Base-by-base conservation (phyloP, 1,140 invertebrate genomes). In the Tenebrio molitor region DNA sequence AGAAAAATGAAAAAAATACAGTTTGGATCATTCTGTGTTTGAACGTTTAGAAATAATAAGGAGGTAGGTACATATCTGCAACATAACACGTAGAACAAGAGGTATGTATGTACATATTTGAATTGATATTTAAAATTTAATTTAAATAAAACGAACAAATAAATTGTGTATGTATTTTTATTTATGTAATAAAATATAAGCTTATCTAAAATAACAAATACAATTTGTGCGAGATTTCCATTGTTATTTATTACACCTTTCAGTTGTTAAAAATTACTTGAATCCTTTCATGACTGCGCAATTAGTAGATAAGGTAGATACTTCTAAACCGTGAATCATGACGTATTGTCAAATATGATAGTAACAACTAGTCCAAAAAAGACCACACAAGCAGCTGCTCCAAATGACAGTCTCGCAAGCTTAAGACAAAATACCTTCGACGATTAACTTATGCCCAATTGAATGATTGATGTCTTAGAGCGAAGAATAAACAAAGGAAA, bases 371-470 rank as follows among this genome's bases (percentile, higher is more conserved):
- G 29, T 64, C 25, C 42, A 66, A 36, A 66, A 29, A n/a, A 7
- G 36, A 66, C 36, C 64, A 42, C 64, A 21, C 36, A 66, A 25
- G 15, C 12, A 15, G 23, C 1, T 29, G 23, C n/a, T 58, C 50
- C 23, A 58, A 58, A 29, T 8, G 23, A 58, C 50, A 25, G 50
- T 4, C 21, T 39, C 6, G 19, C 17, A 50, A 58, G 50, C 50
- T 29, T 58, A 58, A 58, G 50, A 58, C 50, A 58, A 58, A 58
- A 23, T 29, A 58, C 21, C 10, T 14, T 65, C 62, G 62, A 65
- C 23, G 62, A 65, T 65, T 65, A 65, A 65, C 62, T 23, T 34
- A 16, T 65, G 33, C 36, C 64, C 36, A 66, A 25, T 44, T 25
- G 21, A 66, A 23, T 66, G 64, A 66, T 66, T 66, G 64, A 66